Conservation (phyloP, 2,888 invertebrate genomes). For the Andrena bucephala region DNA sequence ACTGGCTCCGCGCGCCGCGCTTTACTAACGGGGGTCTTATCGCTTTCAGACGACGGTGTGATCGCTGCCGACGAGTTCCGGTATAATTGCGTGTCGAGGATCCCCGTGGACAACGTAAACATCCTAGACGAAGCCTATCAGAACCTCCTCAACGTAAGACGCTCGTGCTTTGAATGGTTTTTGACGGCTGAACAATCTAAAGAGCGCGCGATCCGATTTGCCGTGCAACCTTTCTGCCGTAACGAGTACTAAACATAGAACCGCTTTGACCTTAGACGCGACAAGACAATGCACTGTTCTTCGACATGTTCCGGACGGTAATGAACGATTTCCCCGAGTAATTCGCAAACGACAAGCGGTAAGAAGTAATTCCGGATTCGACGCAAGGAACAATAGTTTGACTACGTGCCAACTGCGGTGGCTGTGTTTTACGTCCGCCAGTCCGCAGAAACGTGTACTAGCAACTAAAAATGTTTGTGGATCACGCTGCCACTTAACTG, state of each 20-base stretch:
- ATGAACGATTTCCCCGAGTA: not conserved
- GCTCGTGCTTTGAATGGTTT: slow-evolving; percentile 79
- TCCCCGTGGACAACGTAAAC: slow-evolving; percentile 91
- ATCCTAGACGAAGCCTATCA: slow-evolving; percentile 92
- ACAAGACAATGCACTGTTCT: not conserved
- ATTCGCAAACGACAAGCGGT: not conserved
- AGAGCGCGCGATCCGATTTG: not conserved
- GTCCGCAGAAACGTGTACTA: not conserved
- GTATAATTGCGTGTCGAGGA: slow-evolving; percentile 92
- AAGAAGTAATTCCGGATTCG: slow-evolving; percentile 17
- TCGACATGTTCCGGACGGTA: too few species aligned
- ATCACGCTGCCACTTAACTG: slow-evolving; percentile 9
- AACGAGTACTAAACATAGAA: slow-evolving; percentile 37
- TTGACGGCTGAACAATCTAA: not conserved
- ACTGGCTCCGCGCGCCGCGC: too few species aligned
- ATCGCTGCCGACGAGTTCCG: slow-evolving; percentile 93
- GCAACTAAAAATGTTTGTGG: slow-evolving; percentile 48
- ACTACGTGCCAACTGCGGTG: slow-evolving; percentile 47
- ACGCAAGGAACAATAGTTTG: slow-evolving; percentile 59
- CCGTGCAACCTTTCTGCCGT: slow-evolving; percentile 33
- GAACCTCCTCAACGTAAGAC: slow-evolving; percentile 90
- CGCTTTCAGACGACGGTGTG: slow-evolving; percentile 89
- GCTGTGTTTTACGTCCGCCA: slow-evolving; percentile 6
- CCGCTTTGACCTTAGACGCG: slow-evolving; percentile 16
- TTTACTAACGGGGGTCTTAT: not conserved